phyloP scores from a whole-genome alignment of 2,888 invertebrate genomes.

The Alitta virens region DNA sequence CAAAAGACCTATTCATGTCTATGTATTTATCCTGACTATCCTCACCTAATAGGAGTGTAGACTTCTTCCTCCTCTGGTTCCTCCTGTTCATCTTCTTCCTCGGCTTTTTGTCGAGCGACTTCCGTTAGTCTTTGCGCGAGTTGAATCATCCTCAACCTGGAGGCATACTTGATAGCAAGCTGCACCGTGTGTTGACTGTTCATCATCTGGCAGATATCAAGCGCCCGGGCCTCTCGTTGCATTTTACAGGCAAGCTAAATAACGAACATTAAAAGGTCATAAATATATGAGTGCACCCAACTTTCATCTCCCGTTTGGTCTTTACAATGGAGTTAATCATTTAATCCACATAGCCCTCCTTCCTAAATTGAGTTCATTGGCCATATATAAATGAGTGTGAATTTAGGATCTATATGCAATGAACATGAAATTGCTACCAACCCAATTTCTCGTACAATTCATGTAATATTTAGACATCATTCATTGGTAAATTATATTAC shows the following conservation, averaged over 20 bases:
- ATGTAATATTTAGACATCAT: not conserved
- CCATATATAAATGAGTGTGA: too few species aligned
- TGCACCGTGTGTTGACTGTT: conserved; percentile 75
- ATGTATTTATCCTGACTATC: too few species aligned
- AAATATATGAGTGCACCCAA: too few species aligned
- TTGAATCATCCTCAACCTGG: conserved; percentile 72
- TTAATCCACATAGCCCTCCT: too few species aligned
- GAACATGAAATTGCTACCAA: too few species aligned
- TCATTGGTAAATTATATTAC: not conserved
- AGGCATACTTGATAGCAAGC: conserved; percentile 85
- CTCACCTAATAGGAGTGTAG: not conserved
- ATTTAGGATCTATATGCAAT: too few species aligned
- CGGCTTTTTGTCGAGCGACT: conserved; percentile 57
- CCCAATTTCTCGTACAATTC: not conserved
- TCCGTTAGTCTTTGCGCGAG: conserved; percentile 75
- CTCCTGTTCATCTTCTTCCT: conserved; percentile 32
- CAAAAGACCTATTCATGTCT: too few species aligned
- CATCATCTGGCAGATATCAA: conserved; percentile 81
- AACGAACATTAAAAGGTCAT: conserved; percentile 35
- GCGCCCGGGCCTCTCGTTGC: conserved; percentile 80
- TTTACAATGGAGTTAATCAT: too few species aligned
- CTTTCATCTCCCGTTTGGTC: too few species aligned
- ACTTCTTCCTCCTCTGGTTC: conserved; percentile 26
- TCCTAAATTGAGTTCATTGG: too few species aligned
- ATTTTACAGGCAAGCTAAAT: conserved; percentile 79